These are phyloP conservation scores for Diplazon laetatorius DNA, from an alignment of 2,888 invertebrate genomes.

Conservation along the genomic window DNA sequence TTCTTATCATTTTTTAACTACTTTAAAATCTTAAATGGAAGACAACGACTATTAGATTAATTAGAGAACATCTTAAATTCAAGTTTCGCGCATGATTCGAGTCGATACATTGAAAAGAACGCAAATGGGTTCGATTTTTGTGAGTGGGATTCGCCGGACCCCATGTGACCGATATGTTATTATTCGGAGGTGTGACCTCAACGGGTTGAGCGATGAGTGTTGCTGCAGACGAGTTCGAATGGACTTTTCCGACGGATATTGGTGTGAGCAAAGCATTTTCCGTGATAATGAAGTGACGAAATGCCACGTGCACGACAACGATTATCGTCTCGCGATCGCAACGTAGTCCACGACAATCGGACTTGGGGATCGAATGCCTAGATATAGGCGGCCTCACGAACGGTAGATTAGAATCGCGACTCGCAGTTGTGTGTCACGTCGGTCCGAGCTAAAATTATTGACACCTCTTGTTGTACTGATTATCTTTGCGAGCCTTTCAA, in stretches of 20 bases:
- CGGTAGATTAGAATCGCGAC: not conserved
- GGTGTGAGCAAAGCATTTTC: not conserved
- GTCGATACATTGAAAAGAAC: too few relatives aligned
- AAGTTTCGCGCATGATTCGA: too few relatives aligned
- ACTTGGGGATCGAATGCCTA: not conserved
- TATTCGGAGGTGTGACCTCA: too few relatives aligned
- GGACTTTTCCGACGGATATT: conserved; percentile 25
- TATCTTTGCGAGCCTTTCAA: too few relatives aligned
- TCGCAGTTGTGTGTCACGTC: not conserved
- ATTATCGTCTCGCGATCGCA: conserved; percentile 57
- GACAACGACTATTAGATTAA: too few relatives aligned
- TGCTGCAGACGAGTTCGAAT: not conserved
- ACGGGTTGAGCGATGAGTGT: conserved; percentile 6
- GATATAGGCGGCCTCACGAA: not conserved
- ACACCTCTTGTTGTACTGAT: not conserved
- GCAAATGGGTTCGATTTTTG: too few relatives aligned
- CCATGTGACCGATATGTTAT: too few relatives aligned
- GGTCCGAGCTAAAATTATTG: too few relatives aligned
- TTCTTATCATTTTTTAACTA: too few relatives aligned
- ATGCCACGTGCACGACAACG: not conserved
- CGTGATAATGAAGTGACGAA: not conserved
- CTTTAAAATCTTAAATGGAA: too few relatives aligned
- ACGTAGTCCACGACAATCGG: conserved; percentile 6
- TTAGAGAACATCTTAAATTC: too few relatives aligned
- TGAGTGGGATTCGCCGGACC: too few relatives aligned